A percentile compares a stretch with the other conserved stretches of the same genome.
Conservation (phyloP, 2,113 vertebrate genomes). For the Sclerurus mexicanus region DNA sequence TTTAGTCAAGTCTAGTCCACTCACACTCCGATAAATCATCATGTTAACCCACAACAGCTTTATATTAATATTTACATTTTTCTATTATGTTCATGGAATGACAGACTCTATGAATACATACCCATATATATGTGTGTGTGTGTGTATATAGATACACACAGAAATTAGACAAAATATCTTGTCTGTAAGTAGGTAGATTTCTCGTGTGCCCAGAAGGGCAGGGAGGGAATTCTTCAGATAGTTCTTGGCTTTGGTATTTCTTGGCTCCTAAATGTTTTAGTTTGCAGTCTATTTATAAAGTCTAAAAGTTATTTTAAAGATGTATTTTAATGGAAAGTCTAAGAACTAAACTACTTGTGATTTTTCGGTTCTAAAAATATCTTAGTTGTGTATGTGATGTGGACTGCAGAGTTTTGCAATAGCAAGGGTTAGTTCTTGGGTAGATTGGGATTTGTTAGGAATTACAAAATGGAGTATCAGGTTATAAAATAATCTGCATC, state of each 20-base stretch:
- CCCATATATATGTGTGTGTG: fast-evolving
- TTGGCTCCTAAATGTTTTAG: conserved; percentile 5
- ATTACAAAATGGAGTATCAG: background rate
- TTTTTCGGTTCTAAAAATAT: conserved; percentile 15
- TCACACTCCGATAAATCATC: background rate
- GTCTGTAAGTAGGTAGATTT: conserved; percentile 15
- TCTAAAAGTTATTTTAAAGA: conserved; percentile 41
- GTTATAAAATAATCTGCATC: background rate
- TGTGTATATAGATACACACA: background rate
- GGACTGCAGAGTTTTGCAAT: background rate
- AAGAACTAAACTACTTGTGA: background rate
- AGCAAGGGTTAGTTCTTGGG: background rate
- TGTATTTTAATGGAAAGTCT: conserved; percentile 10
- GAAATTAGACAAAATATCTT: conserved; percentile 8
- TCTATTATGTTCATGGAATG: background rate
- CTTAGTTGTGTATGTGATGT: background rate
- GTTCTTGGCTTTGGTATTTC: conserved; percentile 10
- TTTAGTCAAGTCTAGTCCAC: background rate
- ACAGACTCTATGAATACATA: background rate
- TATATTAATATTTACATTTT: background rate
- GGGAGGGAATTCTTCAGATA: conserved; percentile 12
- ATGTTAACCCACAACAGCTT: background rate
- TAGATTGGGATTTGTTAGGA: background rate
- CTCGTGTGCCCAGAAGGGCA: background rate
- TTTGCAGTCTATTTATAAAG: conserved; percentile 32